Evolutionary conservation across 1,140 invertebrate genomes (phyloP), one percentile per base, ranked within the genome.

Genomic region (Steinernema feltiae): DNA sequence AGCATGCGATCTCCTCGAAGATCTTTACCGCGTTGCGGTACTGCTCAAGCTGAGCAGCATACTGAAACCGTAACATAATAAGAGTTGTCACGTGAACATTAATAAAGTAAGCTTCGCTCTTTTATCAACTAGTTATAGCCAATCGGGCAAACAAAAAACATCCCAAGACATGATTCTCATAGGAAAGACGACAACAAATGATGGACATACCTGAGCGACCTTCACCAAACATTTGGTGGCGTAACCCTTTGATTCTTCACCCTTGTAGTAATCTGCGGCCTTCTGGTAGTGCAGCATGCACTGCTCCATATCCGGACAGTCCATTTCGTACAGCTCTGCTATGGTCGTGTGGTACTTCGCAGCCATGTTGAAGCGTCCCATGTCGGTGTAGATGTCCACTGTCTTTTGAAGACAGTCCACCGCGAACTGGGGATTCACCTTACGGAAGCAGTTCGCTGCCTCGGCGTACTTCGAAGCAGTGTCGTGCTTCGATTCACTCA

Each of bases 311-410:
- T 97, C 94, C 29, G 92, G 91, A 73, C 92, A 90, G 84, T 98
- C 95, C 29, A 90, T 92, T 89, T 99, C 97, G 88, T 97, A 98
- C 84, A 98, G 92, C 87, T 99, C 96, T 24, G 95, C 97, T 88
- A 99, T 97, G 79, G 91, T 93, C 87, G 96, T 92, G 89, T 98
- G 95, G 87, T 97, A 94, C 87, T 98, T 99, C 0, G 97, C 97
- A 48, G 96, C 96, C 89, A 98, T 94, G 29, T 93, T 94, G 88
- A 99, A 99, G 63, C 95, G 89, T 1, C 96, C 97, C 95, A 98
- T 98, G 85, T 98, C 96, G 2, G 94, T 97, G 87, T 98, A 98
- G 79, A 98, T 97, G 88, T 98, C 96, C 78, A 98, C 95, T 1
- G 94, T 93, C 87, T 96, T 97, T 81, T 93, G 87, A 24, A 98